A percentile compares a stretch with the other conserved stretches of the same genome.
Conservation (phyloP, 2,797 vertebrate genomes). For the Rhynchotus rufescens region DNA sequence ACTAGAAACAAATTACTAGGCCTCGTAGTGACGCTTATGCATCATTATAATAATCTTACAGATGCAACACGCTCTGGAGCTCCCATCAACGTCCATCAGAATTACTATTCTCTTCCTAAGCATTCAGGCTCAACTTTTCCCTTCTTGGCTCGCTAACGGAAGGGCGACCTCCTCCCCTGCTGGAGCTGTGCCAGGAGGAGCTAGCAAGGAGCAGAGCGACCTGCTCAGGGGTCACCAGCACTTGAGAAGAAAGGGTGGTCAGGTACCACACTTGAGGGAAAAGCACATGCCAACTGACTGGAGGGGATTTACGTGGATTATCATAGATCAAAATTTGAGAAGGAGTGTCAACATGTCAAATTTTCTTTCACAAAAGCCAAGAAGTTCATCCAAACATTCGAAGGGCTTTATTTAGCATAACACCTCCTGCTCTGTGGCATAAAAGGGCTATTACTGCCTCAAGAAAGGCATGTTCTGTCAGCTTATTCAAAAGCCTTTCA, state of each 20-base stretch:
- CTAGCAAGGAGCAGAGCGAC: slow-evolving; percentile 66
- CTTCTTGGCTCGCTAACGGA: slow-evolving; percentile 57
- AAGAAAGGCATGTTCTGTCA: slow-evolving; percentile 52
- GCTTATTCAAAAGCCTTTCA: slow-evolving; percentile 55
- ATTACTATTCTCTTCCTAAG: slow-evolving; percentile 36
- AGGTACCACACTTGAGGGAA: slow-evolving; percentile 50
- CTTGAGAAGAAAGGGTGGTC: slow-evolving; percentile 63
- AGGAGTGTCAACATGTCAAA: slow-evolving; percentile 73
- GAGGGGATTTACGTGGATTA: slow-evolving; percentile 73
- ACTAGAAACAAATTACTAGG: not conserved
- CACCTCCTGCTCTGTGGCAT: slow-evolving; percentile 61
- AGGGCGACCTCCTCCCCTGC: slow-evolving; percentile 62
- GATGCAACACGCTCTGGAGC: not conserved
- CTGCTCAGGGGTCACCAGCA: slow-evolving; percentile 60
- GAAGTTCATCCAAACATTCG: slow-evolving; percentile 69
- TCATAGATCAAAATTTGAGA: slow-evolving; percentile 72
- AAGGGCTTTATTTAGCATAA: slow-evolving; percentile 73
- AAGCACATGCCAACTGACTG: slow-evolving; percentile 62
- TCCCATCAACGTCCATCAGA: not conserved
- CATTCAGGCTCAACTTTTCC: slow-evolving; percentile 53
- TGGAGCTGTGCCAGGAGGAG: slow-evolving; percentile 63
- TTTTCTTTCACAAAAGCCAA: slow-evolving; percentile 63
- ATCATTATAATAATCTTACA: not conserved
- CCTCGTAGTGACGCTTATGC: not conserved
- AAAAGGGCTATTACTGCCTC: slow-evolving; percentile 48